These are phyloP conservation scores for Centropus bengalensis DNA, from an alignment of 2,113 vertebrate genomes.

Conservation along the genomic window DNA sequence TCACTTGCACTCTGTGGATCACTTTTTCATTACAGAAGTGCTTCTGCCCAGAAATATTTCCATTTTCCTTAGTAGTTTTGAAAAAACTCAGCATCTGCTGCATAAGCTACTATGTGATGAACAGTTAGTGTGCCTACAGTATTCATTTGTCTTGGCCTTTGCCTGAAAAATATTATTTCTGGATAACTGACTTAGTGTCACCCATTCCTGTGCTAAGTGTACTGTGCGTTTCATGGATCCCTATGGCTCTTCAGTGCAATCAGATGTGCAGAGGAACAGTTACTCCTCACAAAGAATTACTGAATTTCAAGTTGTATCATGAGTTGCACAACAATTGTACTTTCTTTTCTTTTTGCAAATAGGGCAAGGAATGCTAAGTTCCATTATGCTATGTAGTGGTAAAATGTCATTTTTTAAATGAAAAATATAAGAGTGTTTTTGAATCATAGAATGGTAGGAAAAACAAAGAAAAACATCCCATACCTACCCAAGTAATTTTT, in stretches of 20 bases:
- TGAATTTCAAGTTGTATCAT: not conserved
- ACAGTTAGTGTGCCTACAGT: not conserved
- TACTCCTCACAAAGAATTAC: not conserved
- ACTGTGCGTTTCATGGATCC: not conserved
- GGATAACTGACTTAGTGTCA: not conserved
- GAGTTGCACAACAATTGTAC: not conserved
- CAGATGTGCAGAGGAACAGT: not conserved
- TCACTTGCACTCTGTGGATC: not conserved
- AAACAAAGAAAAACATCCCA: not conserved
- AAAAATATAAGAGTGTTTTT: not conserved
- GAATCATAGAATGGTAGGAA: not conserved
- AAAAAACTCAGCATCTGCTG: not conserved
- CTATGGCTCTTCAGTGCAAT: not conserved
- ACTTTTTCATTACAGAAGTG: not conserved
- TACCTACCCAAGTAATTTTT: not conserved
- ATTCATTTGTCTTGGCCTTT: not conserved
- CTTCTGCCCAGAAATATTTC: not conserved
- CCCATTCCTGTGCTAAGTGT: not conserved
- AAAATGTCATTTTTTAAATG: not conserved
- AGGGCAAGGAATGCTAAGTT: not conserved
- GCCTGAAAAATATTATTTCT: not conserved
- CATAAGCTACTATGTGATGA: not conserved
- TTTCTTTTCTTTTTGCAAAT: not conserved
- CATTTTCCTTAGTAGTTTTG: not conserved
- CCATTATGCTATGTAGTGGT: not conserved